phyloP scores from a whole-genome alignment of 2,797 vertebrate species.

The Halcyon leucocephala region DNA sequence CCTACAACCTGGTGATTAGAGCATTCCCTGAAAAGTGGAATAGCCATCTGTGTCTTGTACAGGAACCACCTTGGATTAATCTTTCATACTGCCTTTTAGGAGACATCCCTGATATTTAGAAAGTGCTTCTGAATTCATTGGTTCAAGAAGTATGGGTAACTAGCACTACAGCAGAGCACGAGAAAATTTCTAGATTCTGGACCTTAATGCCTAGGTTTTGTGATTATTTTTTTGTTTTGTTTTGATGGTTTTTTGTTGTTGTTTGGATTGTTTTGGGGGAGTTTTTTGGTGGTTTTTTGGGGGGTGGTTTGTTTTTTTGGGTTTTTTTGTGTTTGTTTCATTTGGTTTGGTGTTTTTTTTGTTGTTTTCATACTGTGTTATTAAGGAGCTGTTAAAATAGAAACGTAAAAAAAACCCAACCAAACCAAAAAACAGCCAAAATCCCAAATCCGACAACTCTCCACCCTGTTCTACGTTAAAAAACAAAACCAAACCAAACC shows the following conservation, averaged over 20 bases:
- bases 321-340: background rate
- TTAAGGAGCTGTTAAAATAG: background rate
- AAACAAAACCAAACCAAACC: background rate
- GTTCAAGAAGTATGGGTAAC: background rate
- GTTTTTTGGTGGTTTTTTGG: too few relatives aligned
- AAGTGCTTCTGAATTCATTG: background rate
- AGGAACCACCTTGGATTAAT: background rate
- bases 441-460: background rate
- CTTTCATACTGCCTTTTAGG: background rate
- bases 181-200: background rate
- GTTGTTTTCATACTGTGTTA: background rate
- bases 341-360: background rate
- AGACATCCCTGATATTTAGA: background rate
- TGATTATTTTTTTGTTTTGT: too few relatives aligned
- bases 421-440: background rate
- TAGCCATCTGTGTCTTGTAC: background rate
- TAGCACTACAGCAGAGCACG: background rate
- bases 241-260: too few relatives aligned
- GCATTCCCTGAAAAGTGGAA: background rate
- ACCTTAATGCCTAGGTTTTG: background rate
- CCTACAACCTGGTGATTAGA: background rate
- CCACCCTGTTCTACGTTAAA: accelerated
- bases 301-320: background rate
- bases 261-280: too few relatives aligned
- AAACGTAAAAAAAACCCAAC: background rate